Evolutionary conservation across 2,888 invertebrate genomes (phyloP), one percentile per base, ranked within the genome.

Genomic region (Pristionchus exspectatus): DNA sequence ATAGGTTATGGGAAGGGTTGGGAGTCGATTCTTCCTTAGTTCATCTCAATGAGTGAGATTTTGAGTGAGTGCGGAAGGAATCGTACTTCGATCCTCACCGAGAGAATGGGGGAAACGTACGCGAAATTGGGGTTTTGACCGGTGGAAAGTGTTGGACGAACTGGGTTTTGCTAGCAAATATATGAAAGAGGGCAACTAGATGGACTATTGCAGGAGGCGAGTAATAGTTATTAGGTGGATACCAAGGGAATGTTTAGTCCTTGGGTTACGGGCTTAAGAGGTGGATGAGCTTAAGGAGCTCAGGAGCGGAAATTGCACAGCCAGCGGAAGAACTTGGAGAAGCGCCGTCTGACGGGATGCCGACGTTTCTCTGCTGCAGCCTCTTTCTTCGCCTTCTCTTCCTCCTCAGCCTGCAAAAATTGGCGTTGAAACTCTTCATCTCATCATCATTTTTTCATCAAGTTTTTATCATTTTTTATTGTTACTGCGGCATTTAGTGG

Each of bases 261-360:
- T 9, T 9, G 72, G 33, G 56, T 27, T n/a, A 27, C 50, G 59
- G 30, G 44, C 44, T 50, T 30, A 84, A 30, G n/a, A 84, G 84
- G 56, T 54, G 84, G 16, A 16, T 27, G 33, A 12, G 44, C 16
- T 63, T n/a, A 44, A n/a, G 50, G n/a, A n/a, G 50, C 27, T 81
- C 33, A 88, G 18, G 87, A 63, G 56, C 87, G 87, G 56, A 88
- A 88, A 10, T 56, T 56, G 74, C 87, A 88, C 10, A 88, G 33
- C 87, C 87, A 88, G 7, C 74, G 72, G 56, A 88, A 56, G 87
- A 88, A 88, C 56, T 88, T 88, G 38, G 84, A 56, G 84, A 85
- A 33, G 33, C 63, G 56, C n/a, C 63, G 27, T 21, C 84, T 27
- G 24, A 85, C 56, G 24, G 84, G 84, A 21, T 85, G 56, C 2